Evolutionary conservation across 2,113 vertebrate species (phyloP).

Genomic region (Irena cyanogastra): DNA sequence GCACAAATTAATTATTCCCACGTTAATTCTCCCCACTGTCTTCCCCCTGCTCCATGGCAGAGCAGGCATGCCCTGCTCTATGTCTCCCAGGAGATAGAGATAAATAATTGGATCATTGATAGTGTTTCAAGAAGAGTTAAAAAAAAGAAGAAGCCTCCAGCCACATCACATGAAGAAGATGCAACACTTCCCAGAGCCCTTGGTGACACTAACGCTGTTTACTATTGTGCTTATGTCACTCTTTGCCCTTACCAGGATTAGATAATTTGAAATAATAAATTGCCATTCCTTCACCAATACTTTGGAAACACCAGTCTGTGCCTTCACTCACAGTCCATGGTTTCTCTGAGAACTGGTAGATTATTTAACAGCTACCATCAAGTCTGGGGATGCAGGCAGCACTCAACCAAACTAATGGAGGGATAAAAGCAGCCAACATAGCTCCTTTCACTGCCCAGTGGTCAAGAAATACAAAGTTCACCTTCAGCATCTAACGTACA

Average conservation of each 20-base stretch:
- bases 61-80: background rate
- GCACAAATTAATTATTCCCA: background rate
- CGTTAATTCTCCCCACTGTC: background rate
- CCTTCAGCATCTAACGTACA: background rate
- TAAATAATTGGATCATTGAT: background rate
- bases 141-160: background rate
- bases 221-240: background rate
- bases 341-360: background rate
- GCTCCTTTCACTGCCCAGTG: background rate
- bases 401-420: background rate
- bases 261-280: background rate
- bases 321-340: accelerated
- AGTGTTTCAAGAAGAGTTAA: background rate
- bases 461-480: background rate
- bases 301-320: background rate
- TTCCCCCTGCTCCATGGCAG: background rate
- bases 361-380: background rate
- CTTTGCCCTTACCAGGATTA: background rate
- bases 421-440: background rate
- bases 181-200: background rate
- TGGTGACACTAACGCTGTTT: background rate
- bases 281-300: background rate
- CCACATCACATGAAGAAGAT: background rate
- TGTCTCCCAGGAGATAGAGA: background rate
- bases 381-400: background rate